Evolutionary conservation across 2,113 vertebrate species (phyloP).

Genomic region (Epinephelus fuscoguttatus): DNA sequence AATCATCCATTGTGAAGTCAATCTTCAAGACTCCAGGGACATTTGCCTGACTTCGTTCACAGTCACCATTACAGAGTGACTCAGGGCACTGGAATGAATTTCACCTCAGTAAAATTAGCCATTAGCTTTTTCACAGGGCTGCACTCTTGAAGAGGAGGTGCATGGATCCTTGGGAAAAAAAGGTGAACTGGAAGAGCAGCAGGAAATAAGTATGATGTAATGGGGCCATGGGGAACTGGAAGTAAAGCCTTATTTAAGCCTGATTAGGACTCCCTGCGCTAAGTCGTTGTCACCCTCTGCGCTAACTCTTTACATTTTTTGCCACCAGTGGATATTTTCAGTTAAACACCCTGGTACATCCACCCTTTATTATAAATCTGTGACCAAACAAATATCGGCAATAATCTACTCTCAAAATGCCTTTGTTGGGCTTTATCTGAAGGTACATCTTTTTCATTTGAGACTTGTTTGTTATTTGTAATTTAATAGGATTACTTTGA

Average conservation of each 20-base stretch:
- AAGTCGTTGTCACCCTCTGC: not conserved
- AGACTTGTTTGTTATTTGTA: not conserved
- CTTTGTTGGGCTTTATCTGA: too few relatives aligned
- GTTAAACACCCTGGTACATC: not conserved
- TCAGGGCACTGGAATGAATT: conserved; percentile 42
- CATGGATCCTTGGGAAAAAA: not conserved
- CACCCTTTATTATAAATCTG: too few relatives aligned
- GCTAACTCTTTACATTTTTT: not conserved
- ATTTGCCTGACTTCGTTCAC: conserved; percentile 60
- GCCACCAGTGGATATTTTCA: not conserved
- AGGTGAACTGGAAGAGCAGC: conserved; percentile 25
- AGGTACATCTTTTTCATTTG: too few relatives aligned
- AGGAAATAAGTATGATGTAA: conserved; percentile 8
- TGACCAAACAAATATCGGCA: too few relatives aligned
- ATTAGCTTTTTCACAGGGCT: conserved; percentile 28
- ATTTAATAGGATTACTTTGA: not conserved
- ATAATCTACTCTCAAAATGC: too few relatives aligned
- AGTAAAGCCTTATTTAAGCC: not conserved
- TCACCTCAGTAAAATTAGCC: conserved; percentile 47
- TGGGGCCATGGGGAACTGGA: not conserved
- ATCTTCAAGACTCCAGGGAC: conserved; percentile 55
- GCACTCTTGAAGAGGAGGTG: conserved; percentile 6
- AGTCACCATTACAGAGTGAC: conserved; percentile 47
- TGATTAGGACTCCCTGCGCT: not conserved
- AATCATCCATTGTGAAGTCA: conserved; percentile 45